A percentile compares a stretch with the other conserved stretches of the same genome.
These are phyloP conservation scores for Epinephelus lanceolatus DNA, from an alignment of 2,113 vertebrate genomes.

Conservation along the genomic window DNA sequence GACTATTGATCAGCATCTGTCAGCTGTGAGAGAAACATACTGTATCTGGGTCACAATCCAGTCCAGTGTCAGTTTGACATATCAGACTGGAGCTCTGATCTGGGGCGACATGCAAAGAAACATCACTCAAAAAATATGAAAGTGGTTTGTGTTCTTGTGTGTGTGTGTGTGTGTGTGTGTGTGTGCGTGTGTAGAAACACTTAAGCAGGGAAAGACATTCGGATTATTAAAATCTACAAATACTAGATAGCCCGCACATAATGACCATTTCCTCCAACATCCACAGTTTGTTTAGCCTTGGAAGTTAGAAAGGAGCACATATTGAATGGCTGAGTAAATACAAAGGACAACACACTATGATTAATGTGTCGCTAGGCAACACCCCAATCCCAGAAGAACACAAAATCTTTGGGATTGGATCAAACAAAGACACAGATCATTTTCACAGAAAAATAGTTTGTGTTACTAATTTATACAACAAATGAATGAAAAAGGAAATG, in stretches of 20 bases:
- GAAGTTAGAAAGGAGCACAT: constrained; percentile 4
- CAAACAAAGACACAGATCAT: neutral
- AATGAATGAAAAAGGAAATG: neutral
- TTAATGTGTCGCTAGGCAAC: constrained; percentile 20
- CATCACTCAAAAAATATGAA: constrained; percentile 7
- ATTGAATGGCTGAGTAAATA: constrained; percentile 2
- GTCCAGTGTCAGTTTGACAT: constrained; percentile 31
- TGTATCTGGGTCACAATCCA: constrained; percentile 56
- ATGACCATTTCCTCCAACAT: neutral
- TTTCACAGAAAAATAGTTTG: neutral
- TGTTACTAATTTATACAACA: neutral
- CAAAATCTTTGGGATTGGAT: constrained; percentile 8
- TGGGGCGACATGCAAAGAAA: neutral
- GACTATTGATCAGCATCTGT: constrained; percentile 54
- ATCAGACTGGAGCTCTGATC: constrained; percentile 15
- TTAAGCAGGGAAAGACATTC: neutral
- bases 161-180: neutral
- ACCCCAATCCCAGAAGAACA: neutral
- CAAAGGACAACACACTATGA: neutral
- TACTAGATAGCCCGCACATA: neutral
- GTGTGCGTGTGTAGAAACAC: no score
- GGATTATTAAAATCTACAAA: neutral
- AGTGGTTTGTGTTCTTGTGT: neutral
- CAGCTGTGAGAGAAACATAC: constrained; percentile 30
- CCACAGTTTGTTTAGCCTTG: neutral